Conservation (phyloP, 2,113 vertebrate genomes). For the Stercorarius parasiticus region DNA sequence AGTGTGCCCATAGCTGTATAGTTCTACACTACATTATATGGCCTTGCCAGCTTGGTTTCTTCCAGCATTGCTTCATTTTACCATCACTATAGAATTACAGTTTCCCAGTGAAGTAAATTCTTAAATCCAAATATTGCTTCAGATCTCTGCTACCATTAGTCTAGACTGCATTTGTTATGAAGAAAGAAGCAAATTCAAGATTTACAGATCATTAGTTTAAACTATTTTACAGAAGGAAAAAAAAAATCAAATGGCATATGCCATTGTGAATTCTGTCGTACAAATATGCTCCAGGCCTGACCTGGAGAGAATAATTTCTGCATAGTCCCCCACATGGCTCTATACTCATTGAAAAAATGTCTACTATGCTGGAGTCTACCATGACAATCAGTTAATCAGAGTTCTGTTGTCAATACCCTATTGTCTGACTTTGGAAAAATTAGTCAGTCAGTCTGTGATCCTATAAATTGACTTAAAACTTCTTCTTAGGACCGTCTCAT, state of each 20-base stretch:
- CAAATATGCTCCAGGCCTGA: not conserved
- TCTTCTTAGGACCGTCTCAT: not conserved
- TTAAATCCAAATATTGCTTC: not conserved
- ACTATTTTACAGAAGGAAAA: not conserved
- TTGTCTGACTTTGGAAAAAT: not conserved
- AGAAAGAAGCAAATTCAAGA: not conserved
- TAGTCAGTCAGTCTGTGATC: not conserved
- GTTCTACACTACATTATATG: not conserved
- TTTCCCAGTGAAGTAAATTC: not conserved
- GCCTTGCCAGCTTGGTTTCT: not conserved
- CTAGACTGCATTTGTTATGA: not conserved
- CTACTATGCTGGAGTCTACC: not conserved
- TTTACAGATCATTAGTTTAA: not conserved
- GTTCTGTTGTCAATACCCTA: not conserved
- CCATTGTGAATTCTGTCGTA: not conserved
- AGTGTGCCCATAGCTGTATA: not conserved
- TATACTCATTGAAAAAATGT: not conserved
- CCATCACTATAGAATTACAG: not conserved
- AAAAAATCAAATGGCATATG: not conserved
- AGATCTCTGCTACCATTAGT: not conserved
- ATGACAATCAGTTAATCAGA: not conserved
- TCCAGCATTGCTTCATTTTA: not conserved
- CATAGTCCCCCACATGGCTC: not conserved
- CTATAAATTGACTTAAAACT: not conserved
- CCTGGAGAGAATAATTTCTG: not conserved